Evolutionary conservation across 2,113 vertebrate genomes (phyloP), one percentile per base, ranked within the genome.

Genomic region (Oryctolagus cuniculus): DNA sequence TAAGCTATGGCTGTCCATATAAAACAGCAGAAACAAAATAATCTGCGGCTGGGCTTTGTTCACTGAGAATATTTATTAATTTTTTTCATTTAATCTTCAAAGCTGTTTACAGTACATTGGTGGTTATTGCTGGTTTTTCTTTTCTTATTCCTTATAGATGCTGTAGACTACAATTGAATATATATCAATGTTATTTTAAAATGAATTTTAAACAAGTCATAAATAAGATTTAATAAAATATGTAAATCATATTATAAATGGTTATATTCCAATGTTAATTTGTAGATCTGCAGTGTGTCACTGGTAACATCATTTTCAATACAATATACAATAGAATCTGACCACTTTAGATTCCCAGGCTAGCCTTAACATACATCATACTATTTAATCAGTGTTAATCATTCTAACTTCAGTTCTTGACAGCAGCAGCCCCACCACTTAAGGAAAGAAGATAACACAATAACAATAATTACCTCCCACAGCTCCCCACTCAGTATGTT

Each of bases 371-470:
- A 63, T 34, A 79, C 72, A 80, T 70, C 22, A 79, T 38, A 36
- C 9, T 75, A 25, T 93, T 94, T 82, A 95, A 66, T 82, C 70
- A 67, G 67, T 89, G 55, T 16, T 80, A 72, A 89, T 74, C 66
- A 74, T 78, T 70, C 24, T 49, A 72, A 27, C 10, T 38, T 87
- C n/a, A 74, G 34, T 78, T 95, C 38, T 84, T 89, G 77, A 80
- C 55, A 87, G 12, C 31, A 87, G 81, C 25, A 8, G 0, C 25
- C 31, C 13, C 84, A n/a, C 25, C 49, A 72, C 51, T 87, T 96
- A n/a, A 82, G 4, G 66, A 73, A 67, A 69, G 27, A 67, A 9
- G 44, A 69, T n/a, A 49, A 1, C 31, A 80, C 38, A 86, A 88
- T 67, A 11, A 87, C 49, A 11, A 69, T 53, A 84, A 93, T 77